A percentile compares a stretch with the other conserved stretches of the same genome.
Conservation (phyloP, 2,888 invertebrate species). For the Tromatobia lineatoria region DNA sequence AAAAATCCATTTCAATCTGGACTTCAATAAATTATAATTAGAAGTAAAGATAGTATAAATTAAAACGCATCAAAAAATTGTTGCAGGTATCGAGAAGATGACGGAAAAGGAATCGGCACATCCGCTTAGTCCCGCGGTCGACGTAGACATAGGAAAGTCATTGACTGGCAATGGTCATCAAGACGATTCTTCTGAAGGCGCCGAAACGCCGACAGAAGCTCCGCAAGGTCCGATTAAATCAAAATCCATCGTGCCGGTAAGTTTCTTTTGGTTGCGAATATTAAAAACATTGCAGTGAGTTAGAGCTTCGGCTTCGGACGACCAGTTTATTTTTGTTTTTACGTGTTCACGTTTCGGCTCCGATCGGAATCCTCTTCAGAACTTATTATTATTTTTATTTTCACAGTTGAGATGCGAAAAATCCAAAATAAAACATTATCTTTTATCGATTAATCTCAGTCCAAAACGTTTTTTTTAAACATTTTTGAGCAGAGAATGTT, state of each 20-base stretch:
- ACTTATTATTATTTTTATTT: no score
- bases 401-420: no score
- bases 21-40: neutral
- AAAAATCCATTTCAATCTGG: neutral
- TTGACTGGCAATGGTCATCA: conserved; percentile 68
- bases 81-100: conserved; percentile 93
- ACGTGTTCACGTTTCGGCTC: no score
- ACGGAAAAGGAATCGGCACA: conserved; percentile 98
- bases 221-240: conserved; percentile 65
- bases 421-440: no score
- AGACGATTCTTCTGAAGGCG: conserved; percentile 71
- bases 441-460: no score
- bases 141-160: conserved; percentile 75
- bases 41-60: no score
- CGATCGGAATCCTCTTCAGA: no score
- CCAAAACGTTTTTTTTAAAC: no score
- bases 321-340: no score
- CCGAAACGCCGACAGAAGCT: conserved; percentile 70
- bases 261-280: conserved; percentile 43
- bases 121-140: conserved; percentile 86
- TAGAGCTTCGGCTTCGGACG: no score
- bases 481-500: no score
- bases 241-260: conserved; percentile 83
- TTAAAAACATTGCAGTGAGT: neutral
- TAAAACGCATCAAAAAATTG: no score